Conservation (phyloP, 2,113 vertebrate genomes). For the Brachirus orientalis region DNA sequence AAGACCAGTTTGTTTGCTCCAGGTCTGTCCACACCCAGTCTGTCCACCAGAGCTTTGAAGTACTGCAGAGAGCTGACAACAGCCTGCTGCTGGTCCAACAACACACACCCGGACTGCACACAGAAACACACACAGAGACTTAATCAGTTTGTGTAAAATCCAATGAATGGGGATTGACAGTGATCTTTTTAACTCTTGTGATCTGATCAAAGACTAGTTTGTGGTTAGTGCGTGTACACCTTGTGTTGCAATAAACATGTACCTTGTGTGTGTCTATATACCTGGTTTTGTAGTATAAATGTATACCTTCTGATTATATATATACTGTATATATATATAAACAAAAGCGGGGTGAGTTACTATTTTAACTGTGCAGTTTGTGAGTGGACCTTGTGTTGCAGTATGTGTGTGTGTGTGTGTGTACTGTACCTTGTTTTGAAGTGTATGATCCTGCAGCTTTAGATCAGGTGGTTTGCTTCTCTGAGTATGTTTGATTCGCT, state of each 20-base stretch:
- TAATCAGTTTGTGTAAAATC: no score
- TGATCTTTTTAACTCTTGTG: no score
- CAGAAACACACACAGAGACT: conserved; percentile 51
- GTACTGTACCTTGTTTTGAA: conserved; percentile 82
- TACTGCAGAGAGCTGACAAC: conserved; percentile 92
- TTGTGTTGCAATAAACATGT: no score
- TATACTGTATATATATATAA: not conserved
- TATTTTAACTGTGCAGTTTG: not conserved
- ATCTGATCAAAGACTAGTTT: no score
- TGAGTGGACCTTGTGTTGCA: not conserved
- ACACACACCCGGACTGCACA: conserved; percentile 82
- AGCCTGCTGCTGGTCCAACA: conserved; percentile 90
- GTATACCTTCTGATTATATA: no score
- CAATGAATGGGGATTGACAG: no score
- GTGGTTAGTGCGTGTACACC: no score
- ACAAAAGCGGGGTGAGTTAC: not conserved
- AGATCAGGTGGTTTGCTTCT: conserved; percentile 85
- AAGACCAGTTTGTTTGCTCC: conserved; percentile 87
- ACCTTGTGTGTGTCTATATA: no score
- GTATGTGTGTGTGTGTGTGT: not conserved
- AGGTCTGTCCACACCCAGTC: conserved; percentile 85
- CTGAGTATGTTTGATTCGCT: conserved; percentile 89
- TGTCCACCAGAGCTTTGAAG: conserved; percentile 95
- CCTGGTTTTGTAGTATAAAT: no score
- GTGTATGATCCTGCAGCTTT: conserved; percentile 81